A percentile compares a stretch with the other conserved stretches of the same genome.
These are phyloP conservation scores for Tangara arthus DNA, from an alignment of 2,797 vertebrate genomes.

Conservation along the genomic window DNA sequence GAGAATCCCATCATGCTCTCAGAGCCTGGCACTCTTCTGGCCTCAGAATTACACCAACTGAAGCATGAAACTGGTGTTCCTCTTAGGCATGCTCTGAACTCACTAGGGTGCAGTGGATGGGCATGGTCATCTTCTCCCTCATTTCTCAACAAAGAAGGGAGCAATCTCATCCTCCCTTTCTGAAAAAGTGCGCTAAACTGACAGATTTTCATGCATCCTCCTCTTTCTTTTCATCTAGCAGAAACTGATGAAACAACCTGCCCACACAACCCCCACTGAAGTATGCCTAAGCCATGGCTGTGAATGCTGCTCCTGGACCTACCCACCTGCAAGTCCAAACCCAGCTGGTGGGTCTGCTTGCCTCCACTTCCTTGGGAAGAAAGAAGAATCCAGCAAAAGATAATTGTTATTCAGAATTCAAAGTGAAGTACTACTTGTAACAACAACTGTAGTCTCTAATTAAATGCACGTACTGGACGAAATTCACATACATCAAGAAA, in stretches of 20 bases:
- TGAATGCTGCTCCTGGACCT: neutral
- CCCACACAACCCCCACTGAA: accelerated
- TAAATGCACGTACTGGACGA: neutral
- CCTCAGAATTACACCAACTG: neutral
- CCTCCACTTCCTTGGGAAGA: neutral
- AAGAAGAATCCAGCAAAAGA: neutral
- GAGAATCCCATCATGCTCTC: accelerated
- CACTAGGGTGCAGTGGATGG: neutral
- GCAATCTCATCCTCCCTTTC: neutral
- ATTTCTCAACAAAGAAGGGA: neutral
- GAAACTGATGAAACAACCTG: neutral
- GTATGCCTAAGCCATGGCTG: neutral
- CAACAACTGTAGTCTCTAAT: neutral
- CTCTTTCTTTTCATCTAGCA: neutral
- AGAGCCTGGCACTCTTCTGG: neutral
- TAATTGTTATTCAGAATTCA: neutral
- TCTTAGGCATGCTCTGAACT: neutral
- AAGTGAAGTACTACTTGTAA: neutral
- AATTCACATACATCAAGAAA: neutral
- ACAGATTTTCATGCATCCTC: neutral
- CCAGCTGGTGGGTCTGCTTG: neutral
- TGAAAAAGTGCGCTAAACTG: neutral
- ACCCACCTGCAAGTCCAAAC: neutral
- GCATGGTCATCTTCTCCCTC: neutral
- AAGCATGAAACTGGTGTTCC: neutral